These are phyloP conservation scores for Tinamus major DNA, from an alignment of 2,797 vertebrate genomes.

Conservation along the genomic window DNA sequence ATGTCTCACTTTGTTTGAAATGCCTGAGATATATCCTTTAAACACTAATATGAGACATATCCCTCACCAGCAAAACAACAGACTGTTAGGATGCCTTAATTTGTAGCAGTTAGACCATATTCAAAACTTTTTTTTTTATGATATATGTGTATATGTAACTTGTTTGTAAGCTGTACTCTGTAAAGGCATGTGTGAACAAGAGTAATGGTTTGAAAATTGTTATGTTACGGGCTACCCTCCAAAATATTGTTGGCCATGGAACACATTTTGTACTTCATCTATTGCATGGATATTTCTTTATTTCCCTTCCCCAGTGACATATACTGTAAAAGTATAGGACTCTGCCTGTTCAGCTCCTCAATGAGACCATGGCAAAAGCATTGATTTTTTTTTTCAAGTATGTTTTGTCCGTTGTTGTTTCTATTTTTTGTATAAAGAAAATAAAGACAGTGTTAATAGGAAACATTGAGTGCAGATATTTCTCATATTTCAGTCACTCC, in stretches of 20 bases:
- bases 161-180: constrained; percentile 72
- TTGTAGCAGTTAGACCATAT: constrained; percentile 70
- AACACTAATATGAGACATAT: constrained; percentile 42
- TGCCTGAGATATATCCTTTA: constrained; percentile 49
- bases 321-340: constrained; percentile 47
- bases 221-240: constrained; percentile 45
- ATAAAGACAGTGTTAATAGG: constrained; percentile 76
- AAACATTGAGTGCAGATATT: constrained; percentile 6
- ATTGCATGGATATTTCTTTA: constrained; percentile 75
- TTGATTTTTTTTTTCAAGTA: constrained; percentile 49
- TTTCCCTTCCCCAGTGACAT: constrained; percentile 47
- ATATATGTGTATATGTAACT: constrained; percentile 74
- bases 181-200: constrained; percentile 72
- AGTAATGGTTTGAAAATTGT: constrained; percentile 53
- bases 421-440: constrained; percentile 82
- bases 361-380: constrained; percentile 66
- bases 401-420: constrained; percentile 74
- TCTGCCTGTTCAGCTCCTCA: constrained; percentile 52
- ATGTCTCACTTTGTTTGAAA: constrained; percentile 59
- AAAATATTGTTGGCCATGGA: constrained; percentile 53
- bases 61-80: constrained; percentile 78
- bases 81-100: constrained; percentile 82
- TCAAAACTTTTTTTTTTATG: constrained; percentile 66
- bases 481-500: neutral
- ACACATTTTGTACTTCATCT: constrained; percentile 58